Base-by-base conservation (phyloP, 2,113 vertebrate species). In the Acrocephalus arundinaceus region DNA sequence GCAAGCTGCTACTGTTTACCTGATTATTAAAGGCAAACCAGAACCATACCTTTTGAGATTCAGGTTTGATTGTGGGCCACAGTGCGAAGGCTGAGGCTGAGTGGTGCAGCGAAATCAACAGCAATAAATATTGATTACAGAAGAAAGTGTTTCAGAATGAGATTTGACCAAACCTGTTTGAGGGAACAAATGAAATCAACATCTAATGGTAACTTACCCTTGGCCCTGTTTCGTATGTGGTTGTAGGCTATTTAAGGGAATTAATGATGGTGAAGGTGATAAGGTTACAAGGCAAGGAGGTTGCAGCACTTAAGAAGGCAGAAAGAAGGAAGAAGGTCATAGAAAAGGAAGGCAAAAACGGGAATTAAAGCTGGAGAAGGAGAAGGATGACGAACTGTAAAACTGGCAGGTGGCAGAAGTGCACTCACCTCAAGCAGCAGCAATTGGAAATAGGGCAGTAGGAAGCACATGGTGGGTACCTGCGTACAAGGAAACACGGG, bases 401-500 rank as follows among this genome's bases (percentile, higher is more conserved):
- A 93, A 39, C 41, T 78, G 89, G 7, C 10, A 41, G 33, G 37
- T 48, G 31, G 23, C 37, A 66, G 87, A 76, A 82, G 19, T 10
- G 22, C 19, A 3, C 1, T 4, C 7, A 15, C 3, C 35, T 78
- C 25, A 55, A 28, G 37, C 31, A 43, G 30, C 59, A 78, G 28
- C 73, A 46, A 9, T 2, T 87, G 39, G n/a, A 75, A 84, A 35
- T 35, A 16, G 61, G 15, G 25, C 43, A 58, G 31, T 17, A 39
- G n/a, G 45, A 92, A 52, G 54, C 13, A 23, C 15, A 4, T 33
- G 13, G 41, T 61, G 21, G 45, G 28, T 4, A 3, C 24, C 14
- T 2, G 1, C 0, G 0, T 61, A 31, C 33, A 14, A 11, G 24
- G 22, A 25, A 45, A 27, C 30, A 5, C 4, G 22, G 58, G n/a